These are phyloP conservation scores for Leucophenga varia DNA, from an alignment of 1,140 invertebrate genomes.

Conservation along the genomic window DNA sequence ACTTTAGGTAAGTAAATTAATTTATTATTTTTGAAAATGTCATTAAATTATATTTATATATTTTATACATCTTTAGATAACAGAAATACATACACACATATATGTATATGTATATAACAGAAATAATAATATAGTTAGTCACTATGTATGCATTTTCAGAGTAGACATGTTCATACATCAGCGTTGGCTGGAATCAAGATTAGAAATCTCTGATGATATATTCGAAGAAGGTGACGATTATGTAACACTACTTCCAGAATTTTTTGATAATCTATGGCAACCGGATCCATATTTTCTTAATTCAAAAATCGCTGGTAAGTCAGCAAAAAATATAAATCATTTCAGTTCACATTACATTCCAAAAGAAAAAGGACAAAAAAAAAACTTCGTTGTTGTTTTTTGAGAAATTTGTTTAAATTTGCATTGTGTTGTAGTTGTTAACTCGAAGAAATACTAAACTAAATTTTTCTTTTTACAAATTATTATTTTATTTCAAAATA, in stretches of 20 bases:
- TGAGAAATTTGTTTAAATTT: no score
- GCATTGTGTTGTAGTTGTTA: no score
- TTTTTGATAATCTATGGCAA: slow-evolving; percentile 82
- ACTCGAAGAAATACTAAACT: no score
- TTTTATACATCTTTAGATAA: no score
- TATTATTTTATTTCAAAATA: no score
- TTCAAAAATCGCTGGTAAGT: slow-evolving; percentile 76
- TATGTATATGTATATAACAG: slow-evolving; percentile 3
- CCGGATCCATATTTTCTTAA: slow-evolving; percentile 85
- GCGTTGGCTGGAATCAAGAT: slow-evolving; percentile 74
- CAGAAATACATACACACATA: no score
- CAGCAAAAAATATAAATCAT: not conserved
- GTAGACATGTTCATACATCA: slow-evolving; percentile 84
- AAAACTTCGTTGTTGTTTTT: no score
- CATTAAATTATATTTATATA: no score
- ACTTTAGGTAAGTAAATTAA: slow-evolving; percentile 68
- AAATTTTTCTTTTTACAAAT: no score
- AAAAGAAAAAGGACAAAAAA: no score
- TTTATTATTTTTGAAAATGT: no score
- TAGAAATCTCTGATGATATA: slow-evolving; percentile 71
- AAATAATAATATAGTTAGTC: slow-evolving; percentile 32
- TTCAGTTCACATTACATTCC: no score
- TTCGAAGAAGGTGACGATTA: slow-evolving; percentile 77
- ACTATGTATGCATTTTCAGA: slow-evolving; percentile 58
- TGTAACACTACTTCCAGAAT: slow-evolving; percentile 74